Conservation (phyloP, 2,888 invertebrate genomes). For the Hypercompe scribonia region DNA sequence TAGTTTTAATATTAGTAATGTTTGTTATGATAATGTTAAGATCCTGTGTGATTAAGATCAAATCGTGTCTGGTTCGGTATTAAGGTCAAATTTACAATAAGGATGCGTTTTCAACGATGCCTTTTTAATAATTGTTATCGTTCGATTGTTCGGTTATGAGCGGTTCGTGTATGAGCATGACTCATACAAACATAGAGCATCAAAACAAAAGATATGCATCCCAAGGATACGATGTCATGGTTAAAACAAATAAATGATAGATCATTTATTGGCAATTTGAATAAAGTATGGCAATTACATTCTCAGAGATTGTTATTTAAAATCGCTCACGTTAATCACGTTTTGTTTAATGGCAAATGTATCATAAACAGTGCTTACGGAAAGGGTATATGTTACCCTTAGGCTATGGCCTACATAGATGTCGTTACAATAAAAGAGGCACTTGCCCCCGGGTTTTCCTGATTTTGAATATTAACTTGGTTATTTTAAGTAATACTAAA, state of each 20-base stretch:
- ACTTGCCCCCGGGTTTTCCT: no score
- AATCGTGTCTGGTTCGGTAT: slow-evolving; percentile 68
- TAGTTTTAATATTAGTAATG: slow-evolving; percentile 32
- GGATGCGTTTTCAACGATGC: slow-evolving; percentile 64
- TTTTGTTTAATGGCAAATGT: slow-evolving; percentile 28
- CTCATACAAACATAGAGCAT: slow-evolving; percentile 47
- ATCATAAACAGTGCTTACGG: slow-evolving; percentile 5
- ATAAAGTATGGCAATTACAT: slow-evolving; percentile 40
- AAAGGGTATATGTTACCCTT: no score
- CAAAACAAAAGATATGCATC: slow-evolving; percentile 36
- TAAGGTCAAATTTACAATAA: slow-evolving; percentile 66
- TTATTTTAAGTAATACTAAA: no score
- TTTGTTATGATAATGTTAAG: slow-evolving; percentile 53
- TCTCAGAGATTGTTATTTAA: slow-evolving; percentile 34
- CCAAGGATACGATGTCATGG: slow-evolving; percentile 51
- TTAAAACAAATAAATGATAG: slow-evolving; percentile 46
- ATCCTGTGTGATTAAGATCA: slow-evolving; percentile 67
- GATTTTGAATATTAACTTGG: no score
- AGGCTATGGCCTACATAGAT: no score
- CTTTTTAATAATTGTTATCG: slow-evolving; percentile 47
- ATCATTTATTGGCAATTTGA: slow-evolving; percentile 45
- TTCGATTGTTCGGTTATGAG: slow-evolving; percentile 41
- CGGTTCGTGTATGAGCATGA: slow-evolving; percentile 35
- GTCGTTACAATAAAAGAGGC: no score
- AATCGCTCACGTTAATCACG: slow-evolving; percentile 46